Evolutionary conservation across 2,797 vertebrate species (phyloP), one percentile per base, ranked within the genome.

Genomic region (Chrysocyon brachyurus): DNA sequence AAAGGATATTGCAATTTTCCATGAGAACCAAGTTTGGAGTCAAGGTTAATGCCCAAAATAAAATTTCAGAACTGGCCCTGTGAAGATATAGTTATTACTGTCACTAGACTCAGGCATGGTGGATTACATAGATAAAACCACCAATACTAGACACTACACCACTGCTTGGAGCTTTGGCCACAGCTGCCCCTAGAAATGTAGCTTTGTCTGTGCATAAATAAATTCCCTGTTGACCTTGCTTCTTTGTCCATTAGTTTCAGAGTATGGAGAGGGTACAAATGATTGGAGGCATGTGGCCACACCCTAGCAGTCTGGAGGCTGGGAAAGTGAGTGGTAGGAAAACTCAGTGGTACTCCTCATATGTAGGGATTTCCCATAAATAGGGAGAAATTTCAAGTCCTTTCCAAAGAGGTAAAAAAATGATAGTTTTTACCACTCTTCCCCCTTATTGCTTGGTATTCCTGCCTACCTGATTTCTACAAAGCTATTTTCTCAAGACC

Each of bases 191-290:
- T 81, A 19, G 31, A 94, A 96, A 68, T 73, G 61, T 68, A 78
- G 21, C 64, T 33, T 24, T 90, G 22, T 31, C 57, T 84, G 31
- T n/a, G 63, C 52, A 36, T 68, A 40, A 83, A 70, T 73, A 33
- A 81, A 95, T 94, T 94, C 6, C 31, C 10, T 93, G 3, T 78
- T 66, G 5, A 31, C 3, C 56, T 94, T 90, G 31, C 8, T 79
- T 86, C 64, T 90, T 86, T 70, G 19, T 72, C 21, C 52, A 72
- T 91, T 93, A 85, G 24, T 77, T 94, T 68, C 85, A 96, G 72
- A 93, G 40, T 93, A 46, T 96, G 75, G 82, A 81, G 22, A 95
- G 57, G 49, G 21, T 92, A 36, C 19, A 81, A 79, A 59, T 72
- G 31, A 68, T 57, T 88, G 10, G 11, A 88, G 89, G 36, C 11